These are phyloP conservation scores for Tenebrosternarchus preto DNA, from an alignment of 2,113 vertebrate species.

Conservation along the genomic window DNA sequence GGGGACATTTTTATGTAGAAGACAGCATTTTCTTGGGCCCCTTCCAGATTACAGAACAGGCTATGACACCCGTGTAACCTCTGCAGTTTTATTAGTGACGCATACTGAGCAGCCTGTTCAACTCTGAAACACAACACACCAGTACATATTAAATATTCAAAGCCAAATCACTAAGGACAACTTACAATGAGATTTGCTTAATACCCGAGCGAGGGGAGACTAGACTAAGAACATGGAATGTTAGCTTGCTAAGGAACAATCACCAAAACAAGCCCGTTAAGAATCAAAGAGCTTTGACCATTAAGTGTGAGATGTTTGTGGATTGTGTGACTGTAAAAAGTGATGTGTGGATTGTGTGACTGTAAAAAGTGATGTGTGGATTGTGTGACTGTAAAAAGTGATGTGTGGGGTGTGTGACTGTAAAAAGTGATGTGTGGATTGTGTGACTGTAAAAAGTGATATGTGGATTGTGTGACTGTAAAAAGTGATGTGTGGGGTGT, in stretches of 20 bases:
- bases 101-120: constrained; percentile 9
- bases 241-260: background rate
- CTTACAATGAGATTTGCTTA: background rate
- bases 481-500: too few species aligned
- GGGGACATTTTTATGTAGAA: constrained; percentile 55
- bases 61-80: constrained; percentile 45
- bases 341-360: too few species aligned
- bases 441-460: too few species aligned
- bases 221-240: too few species aligned
- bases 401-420: too few species aligned
- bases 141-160: background rate
- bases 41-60: constrained; percentile 65
- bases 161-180: background rate
- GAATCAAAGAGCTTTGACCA: background rate
- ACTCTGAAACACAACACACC: constrained; percentile 3
- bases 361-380: too few species aligned
- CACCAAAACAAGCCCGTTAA: background rate
- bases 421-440: too few species aligned
- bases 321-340: too few species aligned
- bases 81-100: constrained; percentile 16
- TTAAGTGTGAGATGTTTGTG: background rate
- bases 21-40: constrained; percentile 52
- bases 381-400: too few species aligned
- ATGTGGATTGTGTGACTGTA: too few species aligned
- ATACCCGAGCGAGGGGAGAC: background rate